Evolutionary conservation across 1,140 invertebrate species (phyloP), one percentile per base, ranked within the genome.

Genomic region (Chironomus tepperi): DNA sequence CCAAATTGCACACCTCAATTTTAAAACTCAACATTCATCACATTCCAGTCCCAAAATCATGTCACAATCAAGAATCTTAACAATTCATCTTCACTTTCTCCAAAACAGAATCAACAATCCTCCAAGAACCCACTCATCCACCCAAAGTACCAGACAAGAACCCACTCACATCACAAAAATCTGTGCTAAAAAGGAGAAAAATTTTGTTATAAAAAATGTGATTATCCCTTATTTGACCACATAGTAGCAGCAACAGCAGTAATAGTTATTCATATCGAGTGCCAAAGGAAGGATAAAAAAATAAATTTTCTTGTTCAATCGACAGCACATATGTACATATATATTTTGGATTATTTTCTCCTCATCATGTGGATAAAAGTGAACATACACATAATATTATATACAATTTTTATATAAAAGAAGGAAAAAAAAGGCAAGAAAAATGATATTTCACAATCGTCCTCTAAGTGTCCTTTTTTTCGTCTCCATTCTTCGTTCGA

Each of bases 171-270:
- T 34, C 1, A 34, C 24, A 34, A 34, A 34, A 34, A 34, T 34
- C 24, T 34, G 24, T 34, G 24, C n/a, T 57, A 57, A 67, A 19
- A 67, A 16, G 64, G 9, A 70, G 65, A 19, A 70, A 18, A 16
- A 67, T 18, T 67, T 67, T 67, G 8, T 67, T 70, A 9, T 7
- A 19, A 18, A 18, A 70, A 70, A 70, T 70, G 19, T 19, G 16
- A 70, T 70, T 70, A 70, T 70, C 65, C 65, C 65, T 70, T 70
- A 70, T 70, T 70, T 70, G 65, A 70, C 65, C 65, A 70, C 65
- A 70, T 16, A 70, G 64, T 8, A 12, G 9, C 6, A 70, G 6
- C 19, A 34, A 34, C 12, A 57, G 47, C 47, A 57, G n/a, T 57
- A 57, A n/a, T 57, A 12, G n/a, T n/a, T 57, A 12, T 57, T n/a